These are phyloP conservation scores for Prionace glauca DNA, from an alignment of 2,797 vertebrate genomes.

Conservation along the genomic window DNA sequence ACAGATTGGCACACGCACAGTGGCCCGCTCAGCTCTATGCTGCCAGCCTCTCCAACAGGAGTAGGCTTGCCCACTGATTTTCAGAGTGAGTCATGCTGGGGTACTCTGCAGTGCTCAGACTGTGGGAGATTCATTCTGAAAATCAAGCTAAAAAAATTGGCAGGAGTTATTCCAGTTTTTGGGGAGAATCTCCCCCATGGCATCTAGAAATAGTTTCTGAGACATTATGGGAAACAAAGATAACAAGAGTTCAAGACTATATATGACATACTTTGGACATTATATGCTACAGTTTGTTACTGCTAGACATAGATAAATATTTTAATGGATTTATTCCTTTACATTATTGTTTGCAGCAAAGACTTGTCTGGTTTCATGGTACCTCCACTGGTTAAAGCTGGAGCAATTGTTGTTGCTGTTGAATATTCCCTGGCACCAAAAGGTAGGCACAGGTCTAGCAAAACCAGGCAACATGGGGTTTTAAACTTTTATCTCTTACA, in stretches of 20 bases:
- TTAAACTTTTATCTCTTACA: not conserved
- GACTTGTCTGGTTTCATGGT: slow-evolving; percentile 82
- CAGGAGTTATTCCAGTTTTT: no score
- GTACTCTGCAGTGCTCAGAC: no score
- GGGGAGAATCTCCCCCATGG: not conserved
- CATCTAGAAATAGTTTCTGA: not conserved
- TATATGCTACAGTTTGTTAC: not conserved
- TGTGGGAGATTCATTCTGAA: no score
- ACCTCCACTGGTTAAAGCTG: slow-evolving; percentile 60
- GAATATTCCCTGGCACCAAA: slow-evolving; percentile 77
- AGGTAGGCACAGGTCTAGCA: slow-evolving; percentile 58
- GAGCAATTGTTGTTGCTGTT: slow-evolving; percentile 69
- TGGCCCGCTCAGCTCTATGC: no score
- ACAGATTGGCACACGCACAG: no score
- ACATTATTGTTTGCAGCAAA: slow-evolving; percentile 61
- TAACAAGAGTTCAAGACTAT: not conserved
- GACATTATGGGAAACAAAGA: not conserved
- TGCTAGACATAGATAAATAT: not conserved
- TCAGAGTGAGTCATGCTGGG: no score
- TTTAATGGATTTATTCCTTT: not conserved
- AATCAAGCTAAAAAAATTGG: no score
- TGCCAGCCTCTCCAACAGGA: no score
- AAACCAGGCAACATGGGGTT: not conserved
- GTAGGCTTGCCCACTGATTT: no score
- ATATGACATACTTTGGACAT: not conserved